These are phyloP conservation scores for Enteromius afrohamiltoni DNA, from an alignment of 2,797 vertebrate species.

Conservation along the genomic window DNA sequence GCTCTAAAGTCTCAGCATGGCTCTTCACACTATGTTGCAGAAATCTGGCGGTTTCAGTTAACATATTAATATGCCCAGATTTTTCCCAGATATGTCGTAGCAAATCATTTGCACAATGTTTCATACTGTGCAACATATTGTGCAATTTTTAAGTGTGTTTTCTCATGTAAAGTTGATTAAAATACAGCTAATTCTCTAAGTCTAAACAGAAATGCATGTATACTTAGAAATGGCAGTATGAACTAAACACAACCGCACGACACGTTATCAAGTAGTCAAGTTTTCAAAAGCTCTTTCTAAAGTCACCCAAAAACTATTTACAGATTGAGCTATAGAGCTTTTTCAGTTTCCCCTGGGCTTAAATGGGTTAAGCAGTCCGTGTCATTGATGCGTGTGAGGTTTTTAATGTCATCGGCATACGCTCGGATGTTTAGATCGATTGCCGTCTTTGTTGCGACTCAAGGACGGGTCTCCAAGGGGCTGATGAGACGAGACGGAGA, in stretches of 20 bases:
- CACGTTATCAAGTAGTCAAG: conserved; percentile 4
- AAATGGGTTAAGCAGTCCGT: conserved; percentile 19
- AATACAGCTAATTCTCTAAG: not conserved
- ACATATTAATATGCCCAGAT: conserved; percentile 20
- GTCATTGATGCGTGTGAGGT: conserved; percentile 61
- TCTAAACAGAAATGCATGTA: not conserved
- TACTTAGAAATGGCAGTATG: not conserved
- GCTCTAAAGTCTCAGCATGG: conserved; percentile 8
- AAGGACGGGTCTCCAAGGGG: conserved; percentile 73
- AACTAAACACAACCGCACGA: not conserved
- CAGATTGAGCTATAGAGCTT: not conserved
- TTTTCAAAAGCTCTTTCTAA: conserved; percentile 18
- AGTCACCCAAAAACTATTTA: not conserved
- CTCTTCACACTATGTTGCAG: conserved; percentile 7
- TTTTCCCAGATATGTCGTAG: conserved; percentile 3
- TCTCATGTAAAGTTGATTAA: not conserved
- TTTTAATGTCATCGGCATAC: conserved; percentile 69
- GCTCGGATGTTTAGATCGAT: conserved; percentile 73
- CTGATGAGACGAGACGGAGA: conserved; percentile 66
- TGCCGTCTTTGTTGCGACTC: conserved; percentile 75
- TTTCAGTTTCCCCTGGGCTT: conserved; percentile 8
- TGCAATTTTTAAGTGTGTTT: not conserved
- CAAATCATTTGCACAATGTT: conserved; percentile 2
- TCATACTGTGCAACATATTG: conserved; percentile 37
- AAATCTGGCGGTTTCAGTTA: conserved; percentile 10